Evolutionary conservation across 2,113 vertebrate genomes (phyloP), one percentile per base, ranked within the genome.

Genomic region (human): DNA sequence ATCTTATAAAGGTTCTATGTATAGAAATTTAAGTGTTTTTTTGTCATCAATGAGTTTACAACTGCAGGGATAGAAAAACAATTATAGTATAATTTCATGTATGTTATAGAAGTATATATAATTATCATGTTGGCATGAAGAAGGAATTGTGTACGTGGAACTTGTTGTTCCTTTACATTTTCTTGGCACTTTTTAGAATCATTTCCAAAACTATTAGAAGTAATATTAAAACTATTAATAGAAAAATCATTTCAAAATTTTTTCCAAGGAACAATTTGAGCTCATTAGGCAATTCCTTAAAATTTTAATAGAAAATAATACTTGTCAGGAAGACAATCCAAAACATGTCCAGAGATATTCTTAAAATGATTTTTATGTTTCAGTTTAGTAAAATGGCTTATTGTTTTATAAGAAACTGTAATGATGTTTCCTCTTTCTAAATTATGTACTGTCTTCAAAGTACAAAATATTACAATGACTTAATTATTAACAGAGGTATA

Each of bases 291-390:
- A 88, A 2, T 72, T 66, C 10, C 73, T 82, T 55, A 90, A 45
- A 75, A 85, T 68, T 92, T 13, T 55, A 25, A 27, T 75, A 75
- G 66, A 75, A 94, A 92, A 43, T 7, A 20, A 30, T 61, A 48
- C 55, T 81, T 88, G 25, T 50, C 25, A 70, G 48, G 43, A 80
- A n/a, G 40, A 70, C 8, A 59, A 2, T 64, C 10, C 4, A 50
- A 50, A 22, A 17, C 6, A 30, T 84, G 27, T 89, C 79, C 32
- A 76, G n/a, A 25, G 23, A 48, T 55, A 52, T 18, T 80, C 25
- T 82, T 59, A 89, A 87, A 73, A 82, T 85, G 12, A 38, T 45
- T 91, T 86, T 91, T 76, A 40, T 75, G 38, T 80, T 83, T 96
- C 32, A 61, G 0, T 70, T 72, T 80, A 40, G 18, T 48, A 91